Percentiles rank a stretch among this genome's conserved stretches.
phyloP scores from a whole-genome alignment of 2,888 invertebrate species.

The Gibbula magus region DNA sequence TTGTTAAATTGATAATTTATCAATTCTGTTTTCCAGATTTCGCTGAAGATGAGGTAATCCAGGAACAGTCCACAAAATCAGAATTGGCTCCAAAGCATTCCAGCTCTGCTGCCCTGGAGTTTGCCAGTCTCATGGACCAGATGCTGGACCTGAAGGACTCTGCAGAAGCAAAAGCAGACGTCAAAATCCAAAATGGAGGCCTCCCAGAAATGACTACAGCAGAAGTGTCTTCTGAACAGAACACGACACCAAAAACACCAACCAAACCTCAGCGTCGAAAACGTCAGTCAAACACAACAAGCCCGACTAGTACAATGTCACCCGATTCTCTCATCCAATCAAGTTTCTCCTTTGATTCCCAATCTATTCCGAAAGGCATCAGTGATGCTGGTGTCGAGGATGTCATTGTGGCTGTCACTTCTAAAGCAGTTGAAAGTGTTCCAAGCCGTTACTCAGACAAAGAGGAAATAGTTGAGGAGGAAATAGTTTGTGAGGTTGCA shows the following conservation, averaged over 20 bases:
- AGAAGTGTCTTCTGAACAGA: background rate
- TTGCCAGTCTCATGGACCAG: constrained; percentile 36
- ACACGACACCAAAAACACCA: constrained; percentile 35
- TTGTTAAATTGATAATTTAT: too few relatives aligned
- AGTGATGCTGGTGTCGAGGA: constrained; percentile 1
- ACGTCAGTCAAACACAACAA: constrained; percentile 41
- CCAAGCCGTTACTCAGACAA: background rate
- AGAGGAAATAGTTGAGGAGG: constrained; percentile 41
- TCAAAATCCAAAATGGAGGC: background rate
- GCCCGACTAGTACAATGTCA: constrained; percentile 24
- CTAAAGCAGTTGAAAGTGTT: background rate
- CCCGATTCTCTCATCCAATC: background rate
- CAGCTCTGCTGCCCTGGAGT: constrained; percentile 28
- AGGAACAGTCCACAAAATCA: background rate
- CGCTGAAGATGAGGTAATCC: background rate
- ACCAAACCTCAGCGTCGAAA: constrained; percentile 64
- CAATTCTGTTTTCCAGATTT: background rate
- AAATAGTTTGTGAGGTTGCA: constrained; percentile 37
- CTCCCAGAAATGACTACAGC: background rate
- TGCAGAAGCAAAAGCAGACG: background rate
- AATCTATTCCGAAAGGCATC: background rate
- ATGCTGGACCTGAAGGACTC: constrained; percentile 28
- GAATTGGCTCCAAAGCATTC: background rate
- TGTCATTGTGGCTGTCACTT: background rate
- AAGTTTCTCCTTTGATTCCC: background rate